Conservation (phyloP, 2,113 vertebrate genomes). For the Paradoxurus hermaphroditus region DNA sequence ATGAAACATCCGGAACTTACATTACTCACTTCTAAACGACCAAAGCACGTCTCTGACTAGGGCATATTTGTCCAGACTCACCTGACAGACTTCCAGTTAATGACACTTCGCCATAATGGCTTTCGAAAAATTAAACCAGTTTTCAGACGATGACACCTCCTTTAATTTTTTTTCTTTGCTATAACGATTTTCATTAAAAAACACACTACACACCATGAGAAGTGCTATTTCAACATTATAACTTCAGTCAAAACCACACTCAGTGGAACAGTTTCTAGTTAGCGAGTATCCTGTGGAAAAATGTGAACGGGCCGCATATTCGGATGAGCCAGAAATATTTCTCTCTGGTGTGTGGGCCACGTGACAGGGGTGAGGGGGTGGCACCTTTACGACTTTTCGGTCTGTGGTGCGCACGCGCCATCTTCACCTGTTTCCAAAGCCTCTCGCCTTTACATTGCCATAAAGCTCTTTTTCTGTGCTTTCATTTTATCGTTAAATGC, state of each 20-base stretch:
- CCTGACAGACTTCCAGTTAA: background rate
- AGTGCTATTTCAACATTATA: background rate
- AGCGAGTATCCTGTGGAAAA: background rate
- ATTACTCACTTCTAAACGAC: background rate
- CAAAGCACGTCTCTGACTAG: background rate
- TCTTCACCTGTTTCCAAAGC: background rate
- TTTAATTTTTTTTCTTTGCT: background rate
- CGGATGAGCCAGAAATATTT: background rate
- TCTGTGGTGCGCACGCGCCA: fast-evolving
- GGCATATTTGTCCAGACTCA: background rate
- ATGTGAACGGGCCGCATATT: background rate
- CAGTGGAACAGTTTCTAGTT: background rate
- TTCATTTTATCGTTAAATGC: background rate
- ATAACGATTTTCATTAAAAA: background rate
- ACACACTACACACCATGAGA: background rate
- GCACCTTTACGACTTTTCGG: background rate
- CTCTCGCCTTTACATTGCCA: background rate
- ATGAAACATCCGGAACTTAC: background rate
- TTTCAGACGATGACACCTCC: background rate
- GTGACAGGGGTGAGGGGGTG: too few relatives aligned
- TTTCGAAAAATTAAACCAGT: conserved; percentile 35
- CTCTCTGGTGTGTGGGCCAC: background rate
- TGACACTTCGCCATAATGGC: background rate
- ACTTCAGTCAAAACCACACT: background rate
- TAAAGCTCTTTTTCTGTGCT: background rate